Evolutionary conservation across 2,797 vertebrate genomes (phyloP), one percentile per base, ranked within the genome.

Genomic region (Labeo calbasu): DNA sequence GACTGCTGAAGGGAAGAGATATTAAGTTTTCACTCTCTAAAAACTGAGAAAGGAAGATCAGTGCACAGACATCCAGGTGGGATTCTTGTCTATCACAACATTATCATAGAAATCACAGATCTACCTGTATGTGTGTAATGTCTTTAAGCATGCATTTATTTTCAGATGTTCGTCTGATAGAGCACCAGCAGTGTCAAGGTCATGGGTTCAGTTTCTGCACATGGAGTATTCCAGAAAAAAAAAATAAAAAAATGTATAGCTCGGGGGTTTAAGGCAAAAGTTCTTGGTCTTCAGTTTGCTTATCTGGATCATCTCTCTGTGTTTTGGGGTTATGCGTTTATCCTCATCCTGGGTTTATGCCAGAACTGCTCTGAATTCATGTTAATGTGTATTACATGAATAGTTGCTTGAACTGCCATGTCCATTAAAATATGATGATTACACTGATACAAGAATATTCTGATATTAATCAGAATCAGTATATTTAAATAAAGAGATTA

Each of bases 41-140:
- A 78, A 17, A 50, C 23, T 15, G 61, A 66, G 61, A 76, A 48
- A 57, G 32, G 36, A n/a, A 68, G 10, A 59, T 78, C 65, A 78
- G n/a, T 50, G 21, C 0, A 4, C 43, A 51, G 40, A 83, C 25
- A 78, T 66, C 15, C 14, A 17, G 11, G 48, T 21, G n/a, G 25
- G 13, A 53, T 68, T 81, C 23, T n/a, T 23, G 17, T 55, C 15
- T 7, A 17, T 84, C 72, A 83, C 36, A 51, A 15, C 17, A 77
- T 69, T 28, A 68, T 11, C 12, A 71, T 61, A 53, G 19, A 46
- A 78, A 78, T 25, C 50, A 61, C 46, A 78, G 51, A 57, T 69
- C 50, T 70, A 53, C 23, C 9, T 32, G 15, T 59, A 23, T 8
- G 28, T 32, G 2, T 77, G 50, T 32, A 40, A 61, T 48, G 53